Evolutionary conservation across 2,888 invertebrate genomes (phyloP).

Genomic region (Rapana venosa): DNA sequence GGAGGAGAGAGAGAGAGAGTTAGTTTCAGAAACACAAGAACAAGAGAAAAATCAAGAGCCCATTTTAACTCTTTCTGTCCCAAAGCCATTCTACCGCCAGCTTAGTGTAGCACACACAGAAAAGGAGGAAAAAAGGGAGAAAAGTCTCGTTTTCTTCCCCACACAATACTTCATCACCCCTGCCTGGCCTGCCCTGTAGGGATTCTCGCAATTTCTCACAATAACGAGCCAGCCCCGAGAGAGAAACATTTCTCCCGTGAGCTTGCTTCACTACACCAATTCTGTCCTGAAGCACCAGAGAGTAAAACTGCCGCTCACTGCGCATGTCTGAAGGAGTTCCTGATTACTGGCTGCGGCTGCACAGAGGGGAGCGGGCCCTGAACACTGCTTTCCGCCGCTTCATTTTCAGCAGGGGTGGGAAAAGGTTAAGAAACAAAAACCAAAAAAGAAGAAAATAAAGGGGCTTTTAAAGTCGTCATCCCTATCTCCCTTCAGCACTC

Average conservation of each 20-base stretch:
- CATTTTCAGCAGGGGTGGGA: not conserved
- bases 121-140: not conserved
- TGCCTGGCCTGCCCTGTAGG: slow-evolving; percentile 5
- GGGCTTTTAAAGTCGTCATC: slow-evolving; percentile 2
- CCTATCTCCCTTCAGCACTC: slow-evolving; percentile 2
- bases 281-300: not conserved
- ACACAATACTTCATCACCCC: slow-evolving; percentile 17
- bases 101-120: not conserved
- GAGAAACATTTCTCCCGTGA: slow-evolving; percentile 18
- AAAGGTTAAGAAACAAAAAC: slow-evolving; percentile 1
- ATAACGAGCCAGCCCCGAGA: slow-evolving; percentile 5
- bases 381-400: slow-evolving; percentile 15
- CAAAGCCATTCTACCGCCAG: not conserved
- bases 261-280: slow-evolving; percentile 11
- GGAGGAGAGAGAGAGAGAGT: not conserved
- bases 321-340: slow-evolving; percentile 29
- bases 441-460: no score
- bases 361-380: not conserved
- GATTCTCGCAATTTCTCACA: slow-evolving; percentile 25
- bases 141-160: not conserved
- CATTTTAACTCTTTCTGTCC: not conserved
- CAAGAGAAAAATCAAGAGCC: no score
- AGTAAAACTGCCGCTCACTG: slow-evolving; percentile 18
- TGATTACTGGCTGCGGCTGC: slow-evolving; percentile 28
- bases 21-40: not conserved